These are phyloP conservation scores for Cataglyphis rosenhaueri DNA, from an alignment of 2,888 invertebrate species.

Conservation along the genomic window DNA sequence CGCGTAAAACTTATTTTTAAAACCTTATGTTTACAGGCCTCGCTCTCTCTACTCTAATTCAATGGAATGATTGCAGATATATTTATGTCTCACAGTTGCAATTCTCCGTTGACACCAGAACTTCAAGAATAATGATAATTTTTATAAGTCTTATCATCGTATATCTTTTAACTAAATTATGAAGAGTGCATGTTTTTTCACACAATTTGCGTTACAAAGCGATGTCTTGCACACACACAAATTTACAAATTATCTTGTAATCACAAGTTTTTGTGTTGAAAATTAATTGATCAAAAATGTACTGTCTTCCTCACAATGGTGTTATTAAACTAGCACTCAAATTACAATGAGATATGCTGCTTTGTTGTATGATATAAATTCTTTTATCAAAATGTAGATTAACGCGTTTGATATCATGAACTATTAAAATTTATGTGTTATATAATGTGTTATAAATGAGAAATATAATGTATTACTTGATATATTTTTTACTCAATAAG, in stretches of 20 bases:
- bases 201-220: constrained; percentile 1
- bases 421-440: constrained; percentile 44
- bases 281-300: constrained; percentile 2
- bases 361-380: constrained; percentile 51
- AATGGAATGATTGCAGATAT: constrained; percentile 65
- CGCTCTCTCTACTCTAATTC: constrained; percentile 50
- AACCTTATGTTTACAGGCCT: constrained; percentile 52
- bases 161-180: constrained; percentile 11
- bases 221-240: constrained; percentile 26
- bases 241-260: constrained; percentile 23
- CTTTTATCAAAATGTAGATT: constrained; percentile 16
- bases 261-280: constrained; percentile 1
- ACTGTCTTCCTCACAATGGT: constrained; percentile 6
- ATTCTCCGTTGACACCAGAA: constrained; percentile 18
- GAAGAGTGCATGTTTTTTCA: not conserved
- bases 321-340: constrained; percentile 15
- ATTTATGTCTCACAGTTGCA: constrained; percentile 50
- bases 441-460: constrained; percentile 1
- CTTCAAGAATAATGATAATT: constrained; percentile 18
- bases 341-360: constrained; percentile 12
- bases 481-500: constrained; percentile 5
- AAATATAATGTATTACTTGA: not conserved
- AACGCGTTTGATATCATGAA: not conserved
- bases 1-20: constrained; percentile 59
- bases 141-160: constrained; percentile 9